phyloP scores from a whole-genome alignment of 2,888 invertebrate species.

The Ormyrus labotus region DNA sequence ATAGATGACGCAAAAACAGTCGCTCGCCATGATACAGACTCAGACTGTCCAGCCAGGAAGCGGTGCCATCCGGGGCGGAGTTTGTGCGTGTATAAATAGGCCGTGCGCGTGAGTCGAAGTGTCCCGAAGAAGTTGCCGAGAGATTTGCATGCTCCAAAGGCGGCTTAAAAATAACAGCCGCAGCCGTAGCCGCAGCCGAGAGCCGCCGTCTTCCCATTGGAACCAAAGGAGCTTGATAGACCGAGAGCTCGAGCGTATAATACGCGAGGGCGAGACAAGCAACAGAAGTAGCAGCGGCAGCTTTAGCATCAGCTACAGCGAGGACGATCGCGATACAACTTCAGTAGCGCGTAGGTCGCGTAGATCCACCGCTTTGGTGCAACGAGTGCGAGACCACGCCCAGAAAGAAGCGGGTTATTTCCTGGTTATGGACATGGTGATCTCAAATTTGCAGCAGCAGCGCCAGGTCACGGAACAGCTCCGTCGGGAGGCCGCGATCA shows the following conservation, averaged over 20 bases:
- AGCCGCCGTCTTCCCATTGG: too few species aligned
- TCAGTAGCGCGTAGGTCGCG: neutral
- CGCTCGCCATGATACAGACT: too few species aligned
- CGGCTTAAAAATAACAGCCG: neutral
- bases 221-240: neutral
- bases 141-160: neutral
- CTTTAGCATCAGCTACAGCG: too few species aligned
- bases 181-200: neutral
- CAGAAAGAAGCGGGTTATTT: conserved; percentile 18
- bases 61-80: too few species aligned
- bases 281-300: too few species aligned
- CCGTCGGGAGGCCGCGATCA: conserved; percentile 91
- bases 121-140: too few species aligned
- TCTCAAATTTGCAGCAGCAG: conserved; percentile 95
- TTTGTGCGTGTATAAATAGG: too few species aligned
- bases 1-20: too few species aligned
- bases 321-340: neutral
- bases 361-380: conserved; percentile 5
- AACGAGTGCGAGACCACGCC: conserved; percentile 50
- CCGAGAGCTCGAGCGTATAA: conserved; percentile 6
- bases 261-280: neutral
- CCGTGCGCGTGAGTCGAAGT: too few species aligned
- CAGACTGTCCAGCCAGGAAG: too few species aligned
- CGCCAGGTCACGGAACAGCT: conserved; percentile 95
- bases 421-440: conserved; percentile 91